These are phyloP conservation scores for Acrobeloides nanus DNA, from an alignment of 2,888 invertebrate genomes.

Conservation along the genomic window DNA sequence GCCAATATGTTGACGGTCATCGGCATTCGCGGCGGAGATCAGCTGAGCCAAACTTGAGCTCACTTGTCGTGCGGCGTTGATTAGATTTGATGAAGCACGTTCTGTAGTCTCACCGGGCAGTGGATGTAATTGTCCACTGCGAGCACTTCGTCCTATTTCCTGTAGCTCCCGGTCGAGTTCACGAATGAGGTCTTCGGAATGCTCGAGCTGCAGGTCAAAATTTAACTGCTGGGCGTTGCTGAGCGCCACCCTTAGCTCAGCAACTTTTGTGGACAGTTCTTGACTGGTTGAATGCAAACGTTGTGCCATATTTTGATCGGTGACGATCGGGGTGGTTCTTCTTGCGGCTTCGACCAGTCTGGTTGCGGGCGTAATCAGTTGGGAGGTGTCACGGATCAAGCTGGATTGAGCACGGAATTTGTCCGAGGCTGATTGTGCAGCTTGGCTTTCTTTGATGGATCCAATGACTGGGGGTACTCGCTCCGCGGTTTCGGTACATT, in stretches of 20 bases:
- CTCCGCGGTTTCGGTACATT: slow-evolving; percentile 57
- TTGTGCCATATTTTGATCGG: slow-evolving; percentile 61
- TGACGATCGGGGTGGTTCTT: slow-evolving; percentile 73
- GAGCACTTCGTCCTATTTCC: slow-evolving; percentile 65
- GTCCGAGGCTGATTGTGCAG: slow-evolving; percentile 27
- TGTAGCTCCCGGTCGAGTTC: slow-evolving; percentile 71
- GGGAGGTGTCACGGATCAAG: slow-evolving; percentile 44
- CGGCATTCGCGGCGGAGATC: slow-evolving; percentile 74
- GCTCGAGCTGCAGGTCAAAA: slow-evolving; percentile 41
- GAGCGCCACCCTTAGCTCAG: slow-evolving; percentile 64
- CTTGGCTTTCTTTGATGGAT: slow-evolving; percentile 40
- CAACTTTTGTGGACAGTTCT: slow-evolving; percentile 60
- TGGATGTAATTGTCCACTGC: slow-evolving; percentile 56
- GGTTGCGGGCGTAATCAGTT: slow-evolving; percentile 54
- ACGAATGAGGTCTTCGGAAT: slow-evolving; percentile 44
- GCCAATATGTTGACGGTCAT: slow-evolving; percentile 66
- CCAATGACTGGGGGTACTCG: slow-evolving; percentile 55
- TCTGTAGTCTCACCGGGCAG: slow-evolving; percentile 22
- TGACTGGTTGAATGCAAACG: slow-evolving; percentile 59
- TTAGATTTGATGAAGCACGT: slow-evolving; percentile 23
- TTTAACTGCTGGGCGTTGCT: slow-evolving; percentile 64
- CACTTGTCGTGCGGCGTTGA: slow-evolving; percentile 28
- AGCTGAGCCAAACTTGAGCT: slow-evolving; percentile 77
- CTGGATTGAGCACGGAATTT: slow-evolving; percentile 47
- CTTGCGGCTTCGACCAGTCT: slow-evolving; percentile 72